A percentile compares a stretch with the other conserved stretches of the same genome.
These are phyloP conservation scores for Eugnorisma glareosa DNA, from an alignment of 2,888 invertebrate species.

Conservation along the genomic window DNA sequence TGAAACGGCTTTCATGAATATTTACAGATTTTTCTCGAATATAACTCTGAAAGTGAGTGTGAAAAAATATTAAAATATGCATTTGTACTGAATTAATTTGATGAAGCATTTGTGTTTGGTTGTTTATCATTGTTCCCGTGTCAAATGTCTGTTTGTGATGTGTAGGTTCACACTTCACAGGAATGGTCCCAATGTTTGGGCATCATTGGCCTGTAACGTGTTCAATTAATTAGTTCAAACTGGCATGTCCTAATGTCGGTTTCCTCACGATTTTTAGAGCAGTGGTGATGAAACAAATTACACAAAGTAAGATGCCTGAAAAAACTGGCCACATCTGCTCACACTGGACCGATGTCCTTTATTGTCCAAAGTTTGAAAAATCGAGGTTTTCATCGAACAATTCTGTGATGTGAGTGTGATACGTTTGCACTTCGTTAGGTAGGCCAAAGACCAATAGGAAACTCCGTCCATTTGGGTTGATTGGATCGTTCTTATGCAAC, in stretches of 20 bases:
- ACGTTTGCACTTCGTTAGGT: conserved; percentile 19
- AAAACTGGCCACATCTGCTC: not conserved
- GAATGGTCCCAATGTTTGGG: not conserved
- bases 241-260: not conserved
- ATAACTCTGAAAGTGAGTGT: conserved; percentile 43
- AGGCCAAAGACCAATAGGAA: not conserved
- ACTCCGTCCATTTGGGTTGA: not conserved
- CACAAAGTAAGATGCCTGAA: not conserved
- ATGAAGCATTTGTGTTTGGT: conserved; percentile 22
- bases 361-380: not conserved
- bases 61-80: conserved; percentile 59
- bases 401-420: not conserved
- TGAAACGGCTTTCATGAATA: conserved; percentile 58
- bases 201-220: not conserved
- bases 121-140: not conserved
- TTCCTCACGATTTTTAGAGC: not conserved
- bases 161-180: not conserved
- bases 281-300: not conserved
- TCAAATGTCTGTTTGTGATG: not conserved
- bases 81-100: conserved; percentile 57
- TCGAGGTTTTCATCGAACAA: conserved; percentile 11
- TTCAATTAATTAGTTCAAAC: not conserved
- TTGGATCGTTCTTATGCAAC: not conserved
- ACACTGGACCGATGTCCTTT: not conserved
- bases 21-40: conserved; percentile 47